A percentile compares a stretch with the other conserved stretches of the same genome.
These are phyloP conservation scores for Percopsis omiscomaycus DNA, from an alignment of 2,797 vertebrate genomes.

Conservation along the genomic window DNA sequence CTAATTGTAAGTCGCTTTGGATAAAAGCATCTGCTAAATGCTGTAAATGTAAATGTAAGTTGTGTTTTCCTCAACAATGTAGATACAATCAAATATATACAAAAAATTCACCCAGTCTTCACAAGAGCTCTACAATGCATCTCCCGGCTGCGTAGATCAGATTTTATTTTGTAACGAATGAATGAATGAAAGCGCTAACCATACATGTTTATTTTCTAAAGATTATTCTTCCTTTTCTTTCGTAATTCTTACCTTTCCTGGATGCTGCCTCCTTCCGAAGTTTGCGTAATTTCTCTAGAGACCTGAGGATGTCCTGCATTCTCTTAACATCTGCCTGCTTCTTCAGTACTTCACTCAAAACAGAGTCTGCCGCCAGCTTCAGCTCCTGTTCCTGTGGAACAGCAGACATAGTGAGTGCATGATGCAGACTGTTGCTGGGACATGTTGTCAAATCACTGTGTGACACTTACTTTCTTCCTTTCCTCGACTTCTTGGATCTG, in stretches of 20 bases:
- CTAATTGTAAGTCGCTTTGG: too few relatives aligned
- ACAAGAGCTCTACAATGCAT: too few relatives aligned
- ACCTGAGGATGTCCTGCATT: slow-evolving; percentile 87
- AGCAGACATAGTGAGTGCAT: neutral
- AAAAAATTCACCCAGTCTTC: too few relatives aligned
- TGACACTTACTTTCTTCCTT: slow-evolving; percentile 81
- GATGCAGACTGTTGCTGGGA: neutral
- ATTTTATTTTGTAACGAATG: too few relatives aligned
- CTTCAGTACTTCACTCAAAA: slow-evolving; percentile 90
- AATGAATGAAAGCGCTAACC: too few relatives aligned
- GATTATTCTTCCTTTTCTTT: neutral
- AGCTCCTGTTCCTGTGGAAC: slow-evolving; percentile 85
- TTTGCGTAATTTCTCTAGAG: slow-evolving; percentile 89
- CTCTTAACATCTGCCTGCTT: slow-evolving; percentile 92
- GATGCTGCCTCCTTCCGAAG: slow-evolving; percentile 91
- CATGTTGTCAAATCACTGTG: too few relatives aligned
- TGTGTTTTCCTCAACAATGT: too few relatives aligned
- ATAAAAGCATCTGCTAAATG: too few relatives aligned
- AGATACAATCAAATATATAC: too few relatives aligned
- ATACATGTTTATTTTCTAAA: too few relatives aligned
- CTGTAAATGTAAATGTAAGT: too few relatives aligned
- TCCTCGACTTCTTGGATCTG: slow-evolving; percentile 85
- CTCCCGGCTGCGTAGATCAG: too few relatives aligned
- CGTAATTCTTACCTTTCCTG: slow-evolving; percentile 81
- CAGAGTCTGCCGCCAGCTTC: slow-evolving; percentile 89